Evolutionary conservation across 2,888 invertebrate genomes (phyloP).

Genomic region (Aplocera efformata): DNA sequence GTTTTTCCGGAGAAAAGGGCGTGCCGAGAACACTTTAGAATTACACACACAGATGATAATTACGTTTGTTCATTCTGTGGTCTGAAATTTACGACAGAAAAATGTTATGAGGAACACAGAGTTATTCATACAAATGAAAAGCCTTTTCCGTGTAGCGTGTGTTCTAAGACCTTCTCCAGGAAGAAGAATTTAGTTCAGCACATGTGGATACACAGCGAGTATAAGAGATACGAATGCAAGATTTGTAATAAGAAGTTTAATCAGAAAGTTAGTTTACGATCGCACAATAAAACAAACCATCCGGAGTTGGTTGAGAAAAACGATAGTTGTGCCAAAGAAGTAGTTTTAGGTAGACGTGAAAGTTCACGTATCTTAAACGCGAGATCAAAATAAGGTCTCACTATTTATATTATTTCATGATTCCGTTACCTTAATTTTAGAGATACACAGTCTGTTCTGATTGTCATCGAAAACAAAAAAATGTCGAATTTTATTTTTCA

Average conservation of each 20-base stretch:
- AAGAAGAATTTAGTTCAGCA: slow-evolving; percentile 66
- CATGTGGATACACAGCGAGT: slow-evolving; percentile 69
- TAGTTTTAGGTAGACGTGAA: slow-evolving; percentile 17
- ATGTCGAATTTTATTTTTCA: too few species aligned
- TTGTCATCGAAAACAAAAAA: too few species aligned
- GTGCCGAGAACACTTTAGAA: slow-evolving; percentile 25
- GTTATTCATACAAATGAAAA: slow-evolving; percentile 78
- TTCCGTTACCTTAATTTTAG: too few species aligned
- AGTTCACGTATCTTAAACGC: too few species aligned
- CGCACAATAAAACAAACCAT: slow-evolving; percentile 66
- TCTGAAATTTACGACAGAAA: slow-evolving; percentile 57
- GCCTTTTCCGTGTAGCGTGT: slow-evolving; percentile 69
- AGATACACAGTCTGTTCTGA: too few species aligned
- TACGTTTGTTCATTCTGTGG: slow-evolving; percentile 62
- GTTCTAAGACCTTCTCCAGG: slow-evolving; percentile 63
- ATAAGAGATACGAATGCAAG: slow-evolving; percentile 62
- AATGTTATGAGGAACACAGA: slow-evolving; percentile 62
- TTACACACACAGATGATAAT: slow-evolving; percentile 60
- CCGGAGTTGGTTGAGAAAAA: slow-evolving; percentile 55
- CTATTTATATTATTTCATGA: too few species aligned
- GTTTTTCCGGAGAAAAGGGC: slow-evolving; percentile 26
- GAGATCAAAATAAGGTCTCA: too few species aligned
- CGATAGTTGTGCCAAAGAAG: slow-evolving; percentile 49
- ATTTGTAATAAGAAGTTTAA: slow-evolving; percentile 66
- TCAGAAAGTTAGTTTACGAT: slow-evolving; percentile 67